phyloP scores from a whole-genome alignment of 2,888 invertebrate species.

The Scaptomyza tumidula region DNA sequence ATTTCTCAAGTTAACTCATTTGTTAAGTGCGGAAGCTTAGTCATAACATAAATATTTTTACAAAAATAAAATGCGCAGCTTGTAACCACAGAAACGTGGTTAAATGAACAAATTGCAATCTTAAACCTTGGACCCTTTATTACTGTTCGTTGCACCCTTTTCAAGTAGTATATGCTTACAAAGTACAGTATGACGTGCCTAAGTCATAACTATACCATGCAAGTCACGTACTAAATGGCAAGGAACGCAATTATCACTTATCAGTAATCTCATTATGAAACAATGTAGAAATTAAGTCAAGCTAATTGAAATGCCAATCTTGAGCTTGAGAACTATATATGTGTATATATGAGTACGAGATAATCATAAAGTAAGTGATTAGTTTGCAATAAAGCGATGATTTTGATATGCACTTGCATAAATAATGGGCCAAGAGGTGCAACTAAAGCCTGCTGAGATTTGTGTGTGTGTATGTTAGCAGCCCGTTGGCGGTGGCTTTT shows the following conservation, averaged over 20 bases:
- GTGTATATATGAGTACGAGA: not conserved
- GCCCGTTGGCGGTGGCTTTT: slow-evolving; percentile 52
- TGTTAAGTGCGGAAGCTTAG: not conserved
- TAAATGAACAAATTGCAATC: not conserved
- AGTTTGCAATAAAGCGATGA: slow-evolving; percentile 56
- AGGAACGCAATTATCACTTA: slow-evolving; percentile 11
- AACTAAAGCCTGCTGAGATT: slow-evolving; percentile 44
- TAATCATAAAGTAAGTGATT: slow-evolving; percentile 57
- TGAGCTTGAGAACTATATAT: slow-evolving; percentile 7
- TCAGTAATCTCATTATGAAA: slow-evolving; percentile 6
- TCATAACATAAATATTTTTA: not conserved
- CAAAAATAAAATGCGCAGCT: not conserved
- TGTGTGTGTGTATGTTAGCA: not conserved
- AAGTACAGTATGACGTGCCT: not conserved
- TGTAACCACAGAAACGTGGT: not conserved
- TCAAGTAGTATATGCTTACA: not conserved
- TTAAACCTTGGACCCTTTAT: not conserved
- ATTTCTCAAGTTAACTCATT: not conserved
- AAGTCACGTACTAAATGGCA: slow-evolving; percentile 22
- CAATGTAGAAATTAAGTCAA: not conserved
- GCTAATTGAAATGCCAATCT: slow-evolving; percentile 35
- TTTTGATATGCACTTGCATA: slow-evolving; percentile 41
- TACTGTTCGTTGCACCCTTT: not conserved
- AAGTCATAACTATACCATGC: not conserved
- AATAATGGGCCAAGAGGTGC: slow-evolving; percentile 43